Base-by-base conservation (phyloP, 2,888 invertebrate genomes). In the Tiliacea citrago region DNA sequence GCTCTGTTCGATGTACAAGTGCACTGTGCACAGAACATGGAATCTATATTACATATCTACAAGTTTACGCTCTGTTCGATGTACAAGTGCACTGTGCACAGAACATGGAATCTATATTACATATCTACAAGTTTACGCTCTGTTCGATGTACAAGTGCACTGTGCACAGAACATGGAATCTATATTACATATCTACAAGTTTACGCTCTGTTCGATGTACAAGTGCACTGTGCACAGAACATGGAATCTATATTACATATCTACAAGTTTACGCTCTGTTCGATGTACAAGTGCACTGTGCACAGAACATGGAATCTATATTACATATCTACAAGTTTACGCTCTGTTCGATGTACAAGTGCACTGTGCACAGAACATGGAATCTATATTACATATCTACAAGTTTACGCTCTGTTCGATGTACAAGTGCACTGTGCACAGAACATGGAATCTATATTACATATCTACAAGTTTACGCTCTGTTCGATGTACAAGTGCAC, bases 41-140 rank as follows among this genome's bases (percentile, higher is more conserved):
- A 47, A 49, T n/a, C 49, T 49, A 29, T 21, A 62, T 18, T 18
- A 63, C 3, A 13, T n/a, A 42, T 45, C 24, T 63, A 47, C 4
- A n/a, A n/a, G n/a, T 45, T 71, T 29, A 68, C 66, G 62, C 70
- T 70, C 69, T 63, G 62, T 21, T 66, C 51, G 24, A 35, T 47
- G 21, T 29, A 45, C 9, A 57, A 57, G 58, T 61, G 29, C 29
- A 29, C 29, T 7, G 39, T 39, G 39, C 51, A 12, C 21, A 45
- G 16, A 42, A 51, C 39, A 51, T 29, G 29, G 8, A 47, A 49
- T n/a, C 49, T 49, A 29, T 21, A 62, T 18, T 18, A 63, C 3
- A 13, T n/a, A 42, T 45, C 24, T 63, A 47, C 4, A n/a, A n/a
- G n/a, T 45, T 71, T 29, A 68, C 66, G 62, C 70, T 70, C 69